Percentiles rank a stretch among this genome's conserved stretches.
These are phyloP conservation scores for Cerastis rubricosa DNA, from an alignment of 2,888 invertebrate genomes.

Conservation along the genomic window DNA sequence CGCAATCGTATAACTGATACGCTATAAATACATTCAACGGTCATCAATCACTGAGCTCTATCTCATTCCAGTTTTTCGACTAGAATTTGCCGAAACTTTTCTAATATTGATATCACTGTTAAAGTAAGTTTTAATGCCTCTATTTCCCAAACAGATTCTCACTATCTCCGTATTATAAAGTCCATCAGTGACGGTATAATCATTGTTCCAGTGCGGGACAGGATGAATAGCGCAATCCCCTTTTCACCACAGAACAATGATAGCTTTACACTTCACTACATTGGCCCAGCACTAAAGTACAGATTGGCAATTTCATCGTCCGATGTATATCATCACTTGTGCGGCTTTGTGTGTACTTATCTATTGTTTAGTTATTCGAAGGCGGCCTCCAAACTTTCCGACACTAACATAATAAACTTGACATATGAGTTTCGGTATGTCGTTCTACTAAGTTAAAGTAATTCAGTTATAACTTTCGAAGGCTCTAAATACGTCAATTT, in stretches of 20 bases:
- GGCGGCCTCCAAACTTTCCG: constrained; percentile 62
- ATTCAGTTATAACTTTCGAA: constrained; percentile 60
- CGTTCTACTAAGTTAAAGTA: constrained; percentile 47
- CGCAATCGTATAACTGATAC: too few relatives aligned
- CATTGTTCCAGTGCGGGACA: constrained; percentile 6
- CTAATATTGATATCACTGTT: constrained; percentile 1
- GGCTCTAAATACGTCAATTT: constrained; percentile 55
- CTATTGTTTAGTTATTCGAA: constrained; percentile 49
- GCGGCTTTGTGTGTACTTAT: constrained; percentile 57
- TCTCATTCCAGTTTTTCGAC: too few relatives aligned
- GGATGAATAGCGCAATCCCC: constrained; percentile 31
- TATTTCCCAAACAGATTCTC: background rate
- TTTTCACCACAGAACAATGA: constrained; percentile 42
- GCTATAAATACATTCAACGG: too few relatives aligned
- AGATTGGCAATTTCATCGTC: constrained; percentile 60
- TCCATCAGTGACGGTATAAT: background rate
- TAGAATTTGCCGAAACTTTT: background rate
- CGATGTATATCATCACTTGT: constrained; percentile 61
- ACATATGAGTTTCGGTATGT: constrained; percentile 65
- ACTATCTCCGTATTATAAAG: background rate
- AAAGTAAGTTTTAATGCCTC: background rate
- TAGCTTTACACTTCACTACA: constrained; percentile 33
- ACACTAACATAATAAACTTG: constrained; percentile 70
- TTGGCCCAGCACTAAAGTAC: constrained; percentile 30
- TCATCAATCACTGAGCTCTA: too few relatives aligned